Conservation (phyloP, 2,113 vertebrate species). For the Hydropotes inermis region DNA sequence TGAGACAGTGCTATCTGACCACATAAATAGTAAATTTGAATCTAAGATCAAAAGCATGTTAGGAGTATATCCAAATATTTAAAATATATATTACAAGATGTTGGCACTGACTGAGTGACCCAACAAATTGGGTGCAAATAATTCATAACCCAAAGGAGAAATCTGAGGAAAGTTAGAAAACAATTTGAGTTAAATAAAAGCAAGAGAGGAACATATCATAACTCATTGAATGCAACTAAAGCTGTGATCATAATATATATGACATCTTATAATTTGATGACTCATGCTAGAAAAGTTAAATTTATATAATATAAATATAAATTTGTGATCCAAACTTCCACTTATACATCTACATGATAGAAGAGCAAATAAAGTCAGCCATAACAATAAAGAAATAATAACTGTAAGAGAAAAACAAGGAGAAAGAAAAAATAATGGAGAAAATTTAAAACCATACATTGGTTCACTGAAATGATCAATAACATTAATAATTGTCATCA, state of each 20-base stretch:
- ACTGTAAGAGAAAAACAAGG: background rate
- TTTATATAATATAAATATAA: no score
- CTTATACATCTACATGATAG: background rate
- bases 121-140: background rate
- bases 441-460: background rate
- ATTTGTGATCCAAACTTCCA: background rate
- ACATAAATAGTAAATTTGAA: background rate
- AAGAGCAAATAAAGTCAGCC: background rate
- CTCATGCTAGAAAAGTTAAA: background rate
- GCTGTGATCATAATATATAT: background rate
- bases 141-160: background rate
- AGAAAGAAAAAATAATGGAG: background rate
- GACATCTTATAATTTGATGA: background rate
- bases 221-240: background rate
- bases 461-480: background rate
- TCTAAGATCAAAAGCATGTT: background rate
- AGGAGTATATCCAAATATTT: background rate
- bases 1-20: background rate
- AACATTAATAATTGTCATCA: background rate
- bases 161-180: background rate
- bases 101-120: background rate
- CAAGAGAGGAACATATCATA: background rate
- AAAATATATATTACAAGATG: background rate
- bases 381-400: background rate
- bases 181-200: background rate